Percentiles rank a stretch among this genome's conserved stretches.
phyloP scores from a whole-genome alignment of 2,888 invertebrate genomes.

The Ormyrus pomaceus region DNA sequence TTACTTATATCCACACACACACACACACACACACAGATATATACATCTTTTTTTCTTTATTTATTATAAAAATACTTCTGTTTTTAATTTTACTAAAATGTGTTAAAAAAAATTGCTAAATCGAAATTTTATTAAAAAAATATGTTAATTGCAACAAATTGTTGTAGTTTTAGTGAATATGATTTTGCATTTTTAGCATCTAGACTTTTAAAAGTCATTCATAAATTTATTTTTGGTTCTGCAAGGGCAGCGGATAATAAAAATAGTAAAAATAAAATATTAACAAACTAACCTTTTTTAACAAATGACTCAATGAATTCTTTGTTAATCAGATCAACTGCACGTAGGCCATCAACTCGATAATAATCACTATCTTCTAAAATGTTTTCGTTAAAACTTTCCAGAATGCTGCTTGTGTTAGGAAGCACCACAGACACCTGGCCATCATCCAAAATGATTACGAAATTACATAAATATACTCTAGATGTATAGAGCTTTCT shows the following conservation, averaged over 20 bases:
- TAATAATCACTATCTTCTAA: slow-evolving; percentile 78
- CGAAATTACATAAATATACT: slow-evolving; percentile 65
- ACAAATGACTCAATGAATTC: slow-evolving; percentile 79
- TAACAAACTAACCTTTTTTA: slow-evolving; percentile 75
- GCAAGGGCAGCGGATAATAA: too few relatives aligned
- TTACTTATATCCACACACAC: neutral
- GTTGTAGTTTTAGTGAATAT: too few relatives aligned
- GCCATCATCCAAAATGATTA: slow-evolving; percentile 67
- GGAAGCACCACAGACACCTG: slow-evolving; percentile 79
- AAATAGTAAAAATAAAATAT: slow-evolving; percentile 29
- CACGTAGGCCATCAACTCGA: slow-evolving; percentile 74
- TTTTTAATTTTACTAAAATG: too few relatives aligned
- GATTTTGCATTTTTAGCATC: too few relatives aligned
- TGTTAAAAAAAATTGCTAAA: too few relatives aligned
- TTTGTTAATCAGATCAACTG: slow-evolving; percentile 75
- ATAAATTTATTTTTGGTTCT: too few relatives aligned
- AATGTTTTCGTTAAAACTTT: slow-evolving; percentile 72
- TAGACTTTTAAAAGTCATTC: too few relatives aligned
- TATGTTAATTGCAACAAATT: too few relatives aligned
- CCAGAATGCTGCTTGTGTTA: slow-evolving; percentile 74
- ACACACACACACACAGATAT: too few relatives aligned
- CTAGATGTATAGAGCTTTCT: slow-evolving; percentile 35
- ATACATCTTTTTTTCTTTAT: too few relatives aligned
- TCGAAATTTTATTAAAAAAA: too few relatives aligned
- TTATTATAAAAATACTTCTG: too few relatives aligned